A percentile compares a stretch with the other conserved stretches of the same genome.
phyloP scores from a whole-genome alignment of 2,113 vertebrate species.

The Vombatus ursinus region DNA sequence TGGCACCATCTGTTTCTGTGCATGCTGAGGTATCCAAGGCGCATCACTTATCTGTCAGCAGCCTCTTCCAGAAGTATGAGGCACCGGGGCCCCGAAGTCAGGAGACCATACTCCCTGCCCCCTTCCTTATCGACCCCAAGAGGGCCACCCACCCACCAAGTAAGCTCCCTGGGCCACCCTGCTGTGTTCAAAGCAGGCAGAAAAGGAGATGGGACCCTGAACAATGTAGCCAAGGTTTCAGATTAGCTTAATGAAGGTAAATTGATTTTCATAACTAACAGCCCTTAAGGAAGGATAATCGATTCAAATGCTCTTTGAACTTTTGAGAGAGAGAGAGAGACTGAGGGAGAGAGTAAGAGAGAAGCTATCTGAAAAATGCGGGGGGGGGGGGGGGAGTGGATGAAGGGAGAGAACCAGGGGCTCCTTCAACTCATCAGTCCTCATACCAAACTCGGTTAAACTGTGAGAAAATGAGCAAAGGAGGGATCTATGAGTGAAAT shows the following conservation, averaged over 20 bases:
- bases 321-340: not conserved
- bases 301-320: not conserved
- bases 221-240: not conserved
- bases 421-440: slow-evolving; percentile 6
- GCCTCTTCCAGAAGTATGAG: not conserved
- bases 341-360: not conserved
- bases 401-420: not conserved
- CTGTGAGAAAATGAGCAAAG: slow-evolving; percentile 44
- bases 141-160: not conserved
- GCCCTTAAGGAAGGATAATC: not conserved
- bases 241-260: slow-evolving; percentile 29
- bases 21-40: not conserved
- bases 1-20: too few relatives aligned
- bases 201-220: not conserved
- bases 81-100: too few relatives aligned
- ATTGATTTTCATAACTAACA: slow-evolving; percentile 38
- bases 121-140: not conserved
- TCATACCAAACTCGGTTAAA: slow-evolving; percentile 22
- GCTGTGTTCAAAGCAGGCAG: not conserved
- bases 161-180: not conserved
- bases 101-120: not conserved
- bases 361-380: slow-evolving; percentile 45
- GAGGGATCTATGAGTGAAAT: slow-evolving; percentile 46
- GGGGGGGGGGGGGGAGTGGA: fast-evolving
- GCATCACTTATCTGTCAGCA: not conserved